These are phyloP conservation scores for Cotesia congregata DNA, from an alignment of 2,888 invertebrate species.

Conservation along the genomic window DNA sequence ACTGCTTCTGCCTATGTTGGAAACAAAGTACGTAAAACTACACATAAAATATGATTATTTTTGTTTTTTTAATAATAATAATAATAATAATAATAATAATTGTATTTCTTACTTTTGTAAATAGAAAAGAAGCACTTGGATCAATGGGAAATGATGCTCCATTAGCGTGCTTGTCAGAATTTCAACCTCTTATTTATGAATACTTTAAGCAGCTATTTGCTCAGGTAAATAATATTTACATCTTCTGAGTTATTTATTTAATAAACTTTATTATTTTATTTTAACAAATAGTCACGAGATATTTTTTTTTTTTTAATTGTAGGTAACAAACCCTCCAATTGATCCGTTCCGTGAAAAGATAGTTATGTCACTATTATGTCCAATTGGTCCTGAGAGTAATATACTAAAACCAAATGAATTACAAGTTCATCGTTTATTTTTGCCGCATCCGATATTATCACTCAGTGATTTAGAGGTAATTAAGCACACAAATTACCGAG, in stretches of 20 bases:
- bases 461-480: constrained; percentile 91
- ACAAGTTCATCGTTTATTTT: constrained; percentile 91
- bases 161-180: constrained; percentile 94
- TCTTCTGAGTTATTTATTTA: background rate
- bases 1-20: constrained; percentile 95
- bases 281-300: constrained; percentile 2
- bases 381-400: constrained; percentile 96
- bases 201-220: constrained; percentile 99
- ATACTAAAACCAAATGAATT: constrained; percentile 89
- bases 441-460: constrained; percentile 95
- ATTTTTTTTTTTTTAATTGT: constrained; percentile 47
- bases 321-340: constrained; percentile 98
- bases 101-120: constrained; percentile 47
- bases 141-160: constrained; percentile 99
- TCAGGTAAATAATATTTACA: constrained; percentile 75
- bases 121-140: constrained; percentile 96
- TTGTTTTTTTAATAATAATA: no score
- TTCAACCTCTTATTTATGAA: constrained; percentile 94
- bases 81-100: no score
- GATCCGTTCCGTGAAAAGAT: constrained; percentile 99
- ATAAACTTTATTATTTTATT: constrained; percentile 13
- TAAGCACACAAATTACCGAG: constrained; percentile 85
- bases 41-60: no score
- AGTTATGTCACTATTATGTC: constrained; percentile 98
- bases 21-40: constrained; percentile 81